These are phyloP conservation scores for Syngnathus typhle DNA, from an alignment of 2,113 vertebrate species.

Conservation along the genomic window DNA sequence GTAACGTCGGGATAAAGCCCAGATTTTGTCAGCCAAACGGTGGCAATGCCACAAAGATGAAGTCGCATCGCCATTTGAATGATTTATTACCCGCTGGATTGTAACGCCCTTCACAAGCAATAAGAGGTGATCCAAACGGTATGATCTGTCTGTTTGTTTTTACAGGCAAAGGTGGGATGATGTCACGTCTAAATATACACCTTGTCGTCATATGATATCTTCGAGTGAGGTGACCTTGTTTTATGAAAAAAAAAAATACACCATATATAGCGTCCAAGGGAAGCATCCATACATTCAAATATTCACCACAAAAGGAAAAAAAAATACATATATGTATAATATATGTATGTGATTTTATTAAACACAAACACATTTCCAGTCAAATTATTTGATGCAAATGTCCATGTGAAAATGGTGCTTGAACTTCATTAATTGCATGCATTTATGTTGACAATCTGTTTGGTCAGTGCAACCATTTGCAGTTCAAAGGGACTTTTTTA, in stretches of 20 bases:
- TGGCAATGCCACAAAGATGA: slow-evolving; percentile 20
- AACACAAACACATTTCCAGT: not conserved
- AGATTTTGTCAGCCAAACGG: slow-evolving; percentile 30
- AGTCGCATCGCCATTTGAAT: slow-evolving; percentile 14
- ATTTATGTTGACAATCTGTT: slow-evolving; percentile 29
- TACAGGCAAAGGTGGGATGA: slow-evolving; percentile 41
- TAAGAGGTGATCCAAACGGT: slow-evolving; percentile 13
- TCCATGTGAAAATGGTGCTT: not conserved
- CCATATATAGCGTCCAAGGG: slow-evolving; percentile 57
- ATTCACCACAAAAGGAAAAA: slow-evolving; percentile 21
- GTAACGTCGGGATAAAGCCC: slow-evolving; percentile 24
- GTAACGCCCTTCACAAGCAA: slow-evolving; percentile 13
- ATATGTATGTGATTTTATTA: too few species aligned
- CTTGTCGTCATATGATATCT: slow-evolving; percentile 53
- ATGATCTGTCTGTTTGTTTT: slow-evolving; percentile 46
- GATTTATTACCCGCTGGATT: slow-evolving; percentile 34
- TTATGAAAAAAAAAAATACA: slow-evolving; percentile 52
- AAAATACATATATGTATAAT: too few species aligned
- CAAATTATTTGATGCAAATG: not conserved
- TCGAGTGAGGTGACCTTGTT: slow-evolving; percentile 58
- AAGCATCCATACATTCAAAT: slow-evolving; percentile 42
- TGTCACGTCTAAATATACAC: slow-evolving; percentile 57
- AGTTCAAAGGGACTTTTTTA: slow-evolving; percentile 55
- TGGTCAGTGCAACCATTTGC: slow-evolving; percentile 43
- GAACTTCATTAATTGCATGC: not conserved